Evolutionary conservation across 53 echinoderm and acorn worm genomes (phyloP).

Genomic region (Temnopleurus reevesii): DNA sequence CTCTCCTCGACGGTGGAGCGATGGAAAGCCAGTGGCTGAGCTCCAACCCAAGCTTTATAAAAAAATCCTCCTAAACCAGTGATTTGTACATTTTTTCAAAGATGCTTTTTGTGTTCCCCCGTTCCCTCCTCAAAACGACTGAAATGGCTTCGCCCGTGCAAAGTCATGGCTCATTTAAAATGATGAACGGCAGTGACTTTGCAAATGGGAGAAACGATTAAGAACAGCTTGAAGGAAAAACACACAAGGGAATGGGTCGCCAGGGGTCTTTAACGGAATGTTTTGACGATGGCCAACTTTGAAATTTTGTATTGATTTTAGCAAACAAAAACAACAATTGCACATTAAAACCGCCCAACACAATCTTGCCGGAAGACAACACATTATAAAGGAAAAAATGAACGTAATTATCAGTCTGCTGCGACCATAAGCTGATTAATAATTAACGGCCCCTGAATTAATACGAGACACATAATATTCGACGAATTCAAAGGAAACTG

Average conservation of each 20-base stretch:
- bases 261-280: not conserved
- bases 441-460: not conserved
- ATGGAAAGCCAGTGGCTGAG: too few species aligned
- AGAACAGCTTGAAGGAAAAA: not conserved
- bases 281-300: not conserved
- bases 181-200: conserved; percentile 8
- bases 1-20: too few species aligned
- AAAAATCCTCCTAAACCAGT: too few species aligned
- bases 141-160: not conserved
- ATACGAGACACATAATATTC: not conserved
- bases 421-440: not conserved
- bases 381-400: too few species aligned
- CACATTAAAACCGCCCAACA: too few species aligned
- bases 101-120: too few species aligned
- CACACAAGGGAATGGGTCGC: not conserved
- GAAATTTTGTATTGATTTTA: not conserved
- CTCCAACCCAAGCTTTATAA: too few species aligned
- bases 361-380: too few species aligned
- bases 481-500: not conserved
- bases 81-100: too few species aligned
- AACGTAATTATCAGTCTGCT: not conserved
- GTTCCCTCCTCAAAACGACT: not conserved
- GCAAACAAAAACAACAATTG: too few species aligned
- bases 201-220: conserved; percentile 12
- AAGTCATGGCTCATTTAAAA: not conserved